Conservation (phyloP, 1,140 invertebrate species). For the Argopecten irradians region DNA sequence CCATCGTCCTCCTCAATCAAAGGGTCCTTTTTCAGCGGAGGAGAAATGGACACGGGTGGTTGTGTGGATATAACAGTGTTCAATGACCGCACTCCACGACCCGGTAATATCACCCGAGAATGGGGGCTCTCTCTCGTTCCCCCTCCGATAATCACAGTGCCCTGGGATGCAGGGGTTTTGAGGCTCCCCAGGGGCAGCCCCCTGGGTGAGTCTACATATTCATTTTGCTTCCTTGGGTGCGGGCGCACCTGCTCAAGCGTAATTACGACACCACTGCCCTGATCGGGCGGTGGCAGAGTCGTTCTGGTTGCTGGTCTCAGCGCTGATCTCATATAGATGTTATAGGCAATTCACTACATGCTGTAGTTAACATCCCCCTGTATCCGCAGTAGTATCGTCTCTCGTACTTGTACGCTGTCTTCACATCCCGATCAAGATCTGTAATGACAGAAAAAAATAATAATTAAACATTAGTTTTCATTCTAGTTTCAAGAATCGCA, state of each 20-base stretch:
- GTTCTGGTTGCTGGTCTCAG: conserved; percentile 51
- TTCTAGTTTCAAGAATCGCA: neutral
- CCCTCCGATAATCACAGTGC: conserved; percentile 25
- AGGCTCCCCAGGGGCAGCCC: conserved; percentile 42
- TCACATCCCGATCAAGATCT: too few relatives aligned
- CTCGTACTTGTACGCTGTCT: neutral
- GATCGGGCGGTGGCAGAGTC: conserved; percentile 55
- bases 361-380: neutral
- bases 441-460: neutral
- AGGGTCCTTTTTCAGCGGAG: conserved; percentile 66
- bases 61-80: conserved; percentile 49
- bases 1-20: conserved; percentile 68
- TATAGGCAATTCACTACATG: neutral
- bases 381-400: neutral
- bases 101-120: conserved; percentile 29
- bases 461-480: neutral
- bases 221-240: conserved; percentile 70
- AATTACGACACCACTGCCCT: conserved; percentile 57
- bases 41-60: conserved; percentile 62
- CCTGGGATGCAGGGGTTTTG: conserved; percentile 30
- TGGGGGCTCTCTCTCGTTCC: conserved; percentile 28
- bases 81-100: neutral
- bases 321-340: conserved; percentile 48
- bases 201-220: conserved; percentile 73
- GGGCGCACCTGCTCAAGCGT: conserved; percentile 68